Evolutionary conservation across 1,140 invertebrate species (phyloP), one percentile per base, ranked within the genome.

Genomic region (Scylla paramamosain): DNA sequence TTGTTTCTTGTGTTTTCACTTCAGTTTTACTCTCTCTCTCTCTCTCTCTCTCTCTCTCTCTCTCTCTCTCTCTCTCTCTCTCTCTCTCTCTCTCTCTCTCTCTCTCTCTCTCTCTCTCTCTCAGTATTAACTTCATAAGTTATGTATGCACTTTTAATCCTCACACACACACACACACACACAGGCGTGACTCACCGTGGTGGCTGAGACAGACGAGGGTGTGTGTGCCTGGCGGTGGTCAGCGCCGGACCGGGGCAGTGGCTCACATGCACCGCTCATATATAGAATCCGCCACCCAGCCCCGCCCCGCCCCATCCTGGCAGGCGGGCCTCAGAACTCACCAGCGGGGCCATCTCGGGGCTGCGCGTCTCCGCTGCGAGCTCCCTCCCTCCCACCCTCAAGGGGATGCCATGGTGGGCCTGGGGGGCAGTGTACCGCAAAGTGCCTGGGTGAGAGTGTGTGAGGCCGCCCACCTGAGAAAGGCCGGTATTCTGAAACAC

Each of bases 101-200:
- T 77, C n/a, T 67, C 90, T 91, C 90, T 77, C 25, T 67, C 90
- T 91, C 90, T 77, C 46, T 67, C 90, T 91, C 90, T 77, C 90
- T 91, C 90, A 48, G n/a, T 59, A 4, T 67, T 46, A 14, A 12
- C 10, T 59, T 59, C 52, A 59, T 20, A 59, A 59, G 16, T 59
- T 59, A 59, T 59, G 52, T 59, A 59, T 1, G 10, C 10, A 59
- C 16, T 4, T 48, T 4, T 48, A 48, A 59, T 8, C 2, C 52
- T 4, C 52, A 59, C 52, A 59, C 52, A 59, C 52, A 59, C 52
- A 59, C 52, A 59, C 52, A 59, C 52, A 59, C 52, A 59, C 52
- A 59, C 52, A 59, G 12, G 16, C 52, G 52, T 1, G 10, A 77
- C 67, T 77, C 20, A 77, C 67, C 67, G 67, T 77, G n/a, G 67